Evolutionary conservation across 2,888 invertebrate species (phyloP).

Genomic region (Spisula solida): DNA sequence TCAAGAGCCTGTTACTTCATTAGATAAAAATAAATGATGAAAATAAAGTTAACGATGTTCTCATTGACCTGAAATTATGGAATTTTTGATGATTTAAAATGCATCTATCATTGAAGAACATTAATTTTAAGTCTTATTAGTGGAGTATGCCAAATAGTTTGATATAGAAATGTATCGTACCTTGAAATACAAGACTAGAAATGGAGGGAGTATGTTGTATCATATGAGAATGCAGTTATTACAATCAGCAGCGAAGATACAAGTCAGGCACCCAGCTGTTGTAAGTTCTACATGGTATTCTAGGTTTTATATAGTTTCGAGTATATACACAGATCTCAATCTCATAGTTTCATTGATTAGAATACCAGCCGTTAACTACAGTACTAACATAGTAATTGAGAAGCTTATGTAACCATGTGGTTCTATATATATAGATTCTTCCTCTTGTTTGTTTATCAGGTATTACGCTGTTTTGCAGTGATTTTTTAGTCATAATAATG

Average conservation of each 20-base stretch:
- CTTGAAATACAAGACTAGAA: neutral
- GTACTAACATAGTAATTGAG: neutral
- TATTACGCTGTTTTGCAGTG: too few relatives aligned
- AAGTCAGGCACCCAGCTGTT: neutral
- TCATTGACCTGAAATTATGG: neutral
- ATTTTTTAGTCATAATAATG: too few relatives aligned
- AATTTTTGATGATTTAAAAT: neutral
- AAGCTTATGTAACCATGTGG: neutral
- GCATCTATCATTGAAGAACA: neutral
- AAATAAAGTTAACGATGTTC: neutral
- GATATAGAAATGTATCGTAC: neutral
- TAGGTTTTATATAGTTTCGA: neutral
- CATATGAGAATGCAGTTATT: conserved; percentile 5
- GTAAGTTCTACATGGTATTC: neutral
- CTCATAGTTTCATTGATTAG: neutral
- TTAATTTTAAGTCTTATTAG: neutral
- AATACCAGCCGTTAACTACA: neutral
- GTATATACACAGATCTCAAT: neutral
- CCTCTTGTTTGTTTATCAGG: too few relatives aligned
- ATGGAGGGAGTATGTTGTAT: neutral
- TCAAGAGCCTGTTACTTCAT: too few relatives aligned
- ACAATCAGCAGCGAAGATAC: neutral
- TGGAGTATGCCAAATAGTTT: neutral
- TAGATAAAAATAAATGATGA: neutral
- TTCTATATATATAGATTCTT: too few relatives aligned